phyloP scores from a whole-genome alignment of 2,888 invertebrate genomes.

The Panopea generosa region DNA sequence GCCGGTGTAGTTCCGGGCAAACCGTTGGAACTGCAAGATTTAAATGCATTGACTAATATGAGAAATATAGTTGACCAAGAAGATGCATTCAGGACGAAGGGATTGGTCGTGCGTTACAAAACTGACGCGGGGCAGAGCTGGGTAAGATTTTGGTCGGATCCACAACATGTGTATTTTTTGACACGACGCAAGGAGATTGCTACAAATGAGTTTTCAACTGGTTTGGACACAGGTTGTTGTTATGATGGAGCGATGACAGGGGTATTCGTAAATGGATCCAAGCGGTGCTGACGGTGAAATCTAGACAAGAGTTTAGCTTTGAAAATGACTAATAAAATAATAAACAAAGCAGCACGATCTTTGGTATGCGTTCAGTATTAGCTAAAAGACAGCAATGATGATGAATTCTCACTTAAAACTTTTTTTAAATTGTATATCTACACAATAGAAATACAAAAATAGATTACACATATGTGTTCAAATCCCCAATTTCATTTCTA shows the following conservation, averaged over 20 bases:
- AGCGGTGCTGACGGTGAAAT: conserved; percentile 29
- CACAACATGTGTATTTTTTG: conserved; percentile 85
- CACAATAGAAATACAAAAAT: too few relatives aligned
- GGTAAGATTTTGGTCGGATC: conserved; percentile 83
- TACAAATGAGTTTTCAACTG: conserved; percentile 78
- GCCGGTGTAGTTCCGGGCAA: conserved; percentile 83
- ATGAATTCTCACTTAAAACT: too few relatives aligned
- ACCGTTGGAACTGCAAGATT: conserved; percentile 72
- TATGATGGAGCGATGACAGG: conserved; percentile 83
- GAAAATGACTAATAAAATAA: too few relatives aligned
- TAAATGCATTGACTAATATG: conserved; percentile 81
- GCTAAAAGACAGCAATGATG: too few relatives aligned
- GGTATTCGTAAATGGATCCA: conserved; percentile 56
- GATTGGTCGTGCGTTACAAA: conserved; percentile 62
- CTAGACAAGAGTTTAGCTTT: conserved; percentile 20
- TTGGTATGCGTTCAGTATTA: too few relatives aligned
- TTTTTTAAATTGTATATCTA: too few relatives aligned
- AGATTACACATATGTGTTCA: too few relatives aligned
- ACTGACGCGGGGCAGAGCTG: conserved; percentile 78
- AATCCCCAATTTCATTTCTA: too few relatives aligned
- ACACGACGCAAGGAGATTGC: conserved; percentile 82
- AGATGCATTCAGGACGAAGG: conserved; percentile 55
- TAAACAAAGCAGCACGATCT: too few relatives aligned
- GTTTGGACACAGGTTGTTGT: conserved; percentile 85
- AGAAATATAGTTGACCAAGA: conserved; percentile 77